These are phyloP conservation scores for Atopsyche davidsoni DNA, from an alignment of 1,140 invertebrate species.

Conservation along the genomic window DNA sequence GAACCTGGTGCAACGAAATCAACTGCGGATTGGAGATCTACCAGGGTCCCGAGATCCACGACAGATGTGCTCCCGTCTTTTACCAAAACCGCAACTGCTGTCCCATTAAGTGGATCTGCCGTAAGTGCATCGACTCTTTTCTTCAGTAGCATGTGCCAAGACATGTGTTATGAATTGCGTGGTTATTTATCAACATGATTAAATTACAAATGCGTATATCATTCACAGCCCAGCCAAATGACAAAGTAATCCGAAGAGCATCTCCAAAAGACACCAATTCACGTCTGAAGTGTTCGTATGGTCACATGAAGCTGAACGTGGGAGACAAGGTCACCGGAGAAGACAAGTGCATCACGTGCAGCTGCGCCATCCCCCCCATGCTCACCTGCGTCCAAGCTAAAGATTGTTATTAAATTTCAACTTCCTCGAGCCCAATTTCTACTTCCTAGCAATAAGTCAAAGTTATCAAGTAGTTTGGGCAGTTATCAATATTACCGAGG, in stretches of 20 bases:
- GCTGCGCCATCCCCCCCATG: conserved; percentile 42
- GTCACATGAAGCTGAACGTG: conserved; percentile 37
- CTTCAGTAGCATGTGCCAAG: too few species aligned
- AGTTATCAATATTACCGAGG: too few species aligned
- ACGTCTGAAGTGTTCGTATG: conserved; percentile 38
- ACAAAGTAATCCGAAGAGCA: too few species aligned
- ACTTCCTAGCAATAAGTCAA: too few species aligned
- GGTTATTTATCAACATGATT: too few species aligned
- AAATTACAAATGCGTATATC: too few species aligned
- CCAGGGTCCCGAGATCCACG: conserved; percentile 38
- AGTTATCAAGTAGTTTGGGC: too few species aligned
- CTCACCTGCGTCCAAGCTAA: conserved; percentile 34
- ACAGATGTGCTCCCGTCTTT: conserved; percentile 48
- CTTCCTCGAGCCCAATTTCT: too few species aligned
- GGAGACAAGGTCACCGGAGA: conserved; percentile 39
- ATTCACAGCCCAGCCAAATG: too few species aligned
- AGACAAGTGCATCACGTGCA: conserved; percentile 41
- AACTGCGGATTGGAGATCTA: conserved; percentile 49
- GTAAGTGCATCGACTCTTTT: conserved; percentile 46
- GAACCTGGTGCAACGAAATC: conserved; percentile 41
- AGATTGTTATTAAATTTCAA: too few species aligned
- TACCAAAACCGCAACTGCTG: conserved; percentile 38
- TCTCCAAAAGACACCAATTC: conserved; percentile 13
- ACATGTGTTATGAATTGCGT: too few species aligned
- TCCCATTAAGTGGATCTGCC: conserved; percentile 47